Evolutionary conservation across 2,113 vertebrate genomes (phyloP).

Genomic region (Rhea americana): DNA sequence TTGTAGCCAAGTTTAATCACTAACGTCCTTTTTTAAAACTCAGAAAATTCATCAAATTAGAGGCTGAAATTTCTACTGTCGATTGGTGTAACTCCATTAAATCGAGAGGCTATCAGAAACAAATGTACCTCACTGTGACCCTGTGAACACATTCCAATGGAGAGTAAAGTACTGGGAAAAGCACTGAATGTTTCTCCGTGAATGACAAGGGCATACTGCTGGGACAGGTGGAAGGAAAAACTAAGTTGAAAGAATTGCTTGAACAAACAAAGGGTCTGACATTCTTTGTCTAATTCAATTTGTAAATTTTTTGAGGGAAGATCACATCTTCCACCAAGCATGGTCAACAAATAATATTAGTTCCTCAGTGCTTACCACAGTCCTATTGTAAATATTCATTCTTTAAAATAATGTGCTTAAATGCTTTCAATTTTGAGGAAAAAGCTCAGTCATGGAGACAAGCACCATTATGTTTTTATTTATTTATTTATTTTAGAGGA

Average conservation of each 20-base stretch:
- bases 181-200: not conserved
- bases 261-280: not conserved
- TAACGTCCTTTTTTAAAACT: not conserved
- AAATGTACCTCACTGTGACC: not conserved
- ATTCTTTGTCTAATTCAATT: not conserved
- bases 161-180: not conserved
- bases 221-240: not conserved
- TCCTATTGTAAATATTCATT: not conserved
- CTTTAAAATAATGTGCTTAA: not conserved
- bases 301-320: not conserved
- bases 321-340: not conserved
- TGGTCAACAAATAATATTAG: not conserved
- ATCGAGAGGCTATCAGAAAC: not conserved
- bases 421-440: not conserved
- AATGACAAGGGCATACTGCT: not conserved
- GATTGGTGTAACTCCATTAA: not conserved
- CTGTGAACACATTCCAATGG: not conserved
- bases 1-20: not conserved
- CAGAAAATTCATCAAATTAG: not conserved
- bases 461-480: fast-evolving
- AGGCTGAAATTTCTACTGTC: not conserved
- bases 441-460: fast-evolving
- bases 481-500: not conserved
- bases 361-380: not conserved
- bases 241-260: not conserved